Percentiles rank a stretch among this genome's conserved stretches.
Conservation (phyloP, 1,140 invertebrate genomes). For the Euglossa dilemma region DNA sequence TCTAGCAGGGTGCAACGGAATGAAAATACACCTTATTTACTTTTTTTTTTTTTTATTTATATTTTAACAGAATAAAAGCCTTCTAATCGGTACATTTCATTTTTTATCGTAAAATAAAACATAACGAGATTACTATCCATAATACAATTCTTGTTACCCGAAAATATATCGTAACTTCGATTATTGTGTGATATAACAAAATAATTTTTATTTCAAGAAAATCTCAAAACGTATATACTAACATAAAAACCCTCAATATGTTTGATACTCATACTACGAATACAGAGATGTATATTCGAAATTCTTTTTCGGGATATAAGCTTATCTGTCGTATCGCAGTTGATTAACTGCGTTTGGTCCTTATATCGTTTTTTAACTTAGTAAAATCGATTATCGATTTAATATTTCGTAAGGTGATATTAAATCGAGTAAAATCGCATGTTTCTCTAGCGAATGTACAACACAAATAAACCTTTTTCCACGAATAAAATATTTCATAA, state of each 20-base stretch:
- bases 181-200: slow-evolving; percentile 16
- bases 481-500: neutral
- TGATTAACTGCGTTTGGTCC: slow-evolving; percentile 47
- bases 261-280: slow-evolving; percentile 9
- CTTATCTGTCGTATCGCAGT: neutral
- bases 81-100: slow-evolving; percentile 18
- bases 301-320: neutral
- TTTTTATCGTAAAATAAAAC: slow-evolving; percentile 24
- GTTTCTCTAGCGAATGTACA: neutral
- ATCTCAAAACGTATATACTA: slow-evolving; percentile 5
- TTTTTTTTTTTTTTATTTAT: slow-evolving; percentile 29
- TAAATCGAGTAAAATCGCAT: neutral
- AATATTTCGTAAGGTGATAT: neutral
- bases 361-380: slow-evolving; percentile 38
- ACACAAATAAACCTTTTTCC: neutral
- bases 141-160: slow-evolving; percentile 18
- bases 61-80: slow-evolving; percentile 49
- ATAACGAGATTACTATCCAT: slow-evolving; percentile 4
- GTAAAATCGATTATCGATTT: neutral
- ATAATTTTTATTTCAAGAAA: slow-evolving; percentile 1
- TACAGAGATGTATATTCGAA: slow-evolving; percentile 13
- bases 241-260: neutral
- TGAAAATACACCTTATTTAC: neutral
- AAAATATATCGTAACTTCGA: slow-evolving; percentile 17
- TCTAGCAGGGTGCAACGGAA: neutral